These are phyloP conservation scores for Aplocera efformata DNA, from an alignment of 2,888 invertebrate species.

Conservation along the genomic window DNA sequence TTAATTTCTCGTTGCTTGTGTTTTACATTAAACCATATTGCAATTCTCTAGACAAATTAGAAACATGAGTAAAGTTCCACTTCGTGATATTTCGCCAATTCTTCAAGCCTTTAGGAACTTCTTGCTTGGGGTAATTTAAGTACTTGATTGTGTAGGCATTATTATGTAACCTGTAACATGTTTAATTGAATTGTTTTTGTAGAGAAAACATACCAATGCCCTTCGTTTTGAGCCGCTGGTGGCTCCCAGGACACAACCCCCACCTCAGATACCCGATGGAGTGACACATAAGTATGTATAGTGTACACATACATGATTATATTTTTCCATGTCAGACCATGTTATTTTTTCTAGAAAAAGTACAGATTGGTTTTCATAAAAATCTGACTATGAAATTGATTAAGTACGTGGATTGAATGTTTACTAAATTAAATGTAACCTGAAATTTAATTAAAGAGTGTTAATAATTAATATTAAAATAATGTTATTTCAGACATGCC, in stretches of 20 bases:
- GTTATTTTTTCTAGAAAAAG: no score
- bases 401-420: no score
- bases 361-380: no score
- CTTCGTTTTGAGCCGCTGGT: conserved; percentile 85
- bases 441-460: no score
- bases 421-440: no score
- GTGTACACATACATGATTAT: conserved; percentile 14
- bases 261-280: conserved; percentile 90
- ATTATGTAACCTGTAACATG: conserved; percentile 47
- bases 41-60: not conserved
- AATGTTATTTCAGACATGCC: conserved; percentile 75
- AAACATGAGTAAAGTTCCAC: conserved; percentile 67
- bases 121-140: conserved; percentile 85
- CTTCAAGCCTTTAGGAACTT: conserved; percentile 83
- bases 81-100: conserved; percentile 83
- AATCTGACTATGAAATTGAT: no score
- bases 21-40: not conserved
- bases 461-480: no score
- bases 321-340: no score
- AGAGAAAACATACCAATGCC: conserved; percentile 82
- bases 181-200: conserved; percentile 29
- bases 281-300: conserved; percentile 82
- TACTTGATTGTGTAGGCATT: conserved; percentile 35
- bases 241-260: conserved; percentile 89
- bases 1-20: no score